Base-by-base conservation (phyloP, 2,113 vertebrate genomes). In the Strix aluco region DNA sequence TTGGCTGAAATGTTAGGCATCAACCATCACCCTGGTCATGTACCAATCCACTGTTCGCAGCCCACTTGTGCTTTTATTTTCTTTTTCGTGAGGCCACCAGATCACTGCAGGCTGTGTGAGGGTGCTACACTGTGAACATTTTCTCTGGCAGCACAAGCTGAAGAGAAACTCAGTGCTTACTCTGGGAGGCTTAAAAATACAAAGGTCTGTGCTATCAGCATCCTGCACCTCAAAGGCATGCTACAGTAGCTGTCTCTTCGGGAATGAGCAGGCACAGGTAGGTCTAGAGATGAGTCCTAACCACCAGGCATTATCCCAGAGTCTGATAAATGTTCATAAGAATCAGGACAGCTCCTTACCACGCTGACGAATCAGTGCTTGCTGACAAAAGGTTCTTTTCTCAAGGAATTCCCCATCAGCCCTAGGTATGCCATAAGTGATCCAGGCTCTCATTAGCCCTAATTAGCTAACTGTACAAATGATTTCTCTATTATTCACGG, bases 391-490 rank as follows among this genome's bases (percentile, higher is more conserved):
- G 10, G 10, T 38, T n/a, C 25, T 94, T 82, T 96, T 94, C 83
- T 84, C 69, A 55, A 81, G 47, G 83, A 93, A 88, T 79, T 84
- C 57, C 63, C 49, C 62, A 84, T 63, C 61, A 94, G 86, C 72
- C 19, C n/a, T 79, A 84, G 77, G 77, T 94, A 70, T 83, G 34
- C 70, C 23, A 1, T 87, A 90, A 95, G 74, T 91, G 77, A 82
- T 89, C 85, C 77, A 61, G 92, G 61, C 42, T 89, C 71, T 95
- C 83, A 82, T 81, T 79, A 95, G 58, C 34, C 42, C 36, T 93
- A 94, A 92, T 91, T 87, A 92, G 61, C 71, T 94, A 96, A 92
- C 15, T 80, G 77, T 87, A 95, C 29, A 38, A 80, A 95, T 59
- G 36, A 94, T 91, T 96, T 96, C 49, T 90, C n/a, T 87, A 11